Conservation (phyloP, 2,797 vertebrate genomes). For the Phaenicophaeus curvirostris region DNA sequence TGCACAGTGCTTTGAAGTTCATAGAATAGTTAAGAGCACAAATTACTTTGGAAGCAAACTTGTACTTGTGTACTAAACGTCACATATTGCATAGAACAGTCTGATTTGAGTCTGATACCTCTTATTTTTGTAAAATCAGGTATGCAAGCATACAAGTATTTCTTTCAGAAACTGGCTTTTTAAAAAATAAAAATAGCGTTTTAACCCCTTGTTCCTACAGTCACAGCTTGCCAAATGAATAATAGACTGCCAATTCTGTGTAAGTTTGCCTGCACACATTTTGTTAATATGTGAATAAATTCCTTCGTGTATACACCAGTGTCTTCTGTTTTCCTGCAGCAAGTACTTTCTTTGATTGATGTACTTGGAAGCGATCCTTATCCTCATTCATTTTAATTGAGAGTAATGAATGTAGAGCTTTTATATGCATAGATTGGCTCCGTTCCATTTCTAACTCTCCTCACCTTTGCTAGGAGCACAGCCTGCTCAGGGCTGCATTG, state of each 20-base stretch:
- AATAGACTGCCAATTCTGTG: background rate
- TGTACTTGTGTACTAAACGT: background rate
- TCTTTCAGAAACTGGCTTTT: background rate
- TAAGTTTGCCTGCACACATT: background rate
- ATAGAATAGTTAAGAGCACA: background rate
- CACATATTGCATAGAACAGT: background rate
- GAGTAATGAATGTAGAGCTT: constrained; percentile 72
- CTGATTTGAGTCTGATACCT: background rate
- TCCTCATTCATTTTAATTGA: constrained; percentile 73
- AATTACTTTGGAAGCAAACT: background rate
- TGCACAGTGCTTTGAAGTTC: background rate
- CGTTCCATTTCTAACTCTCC: constrained; percentile 64
- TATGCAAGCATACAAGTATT: background rate
- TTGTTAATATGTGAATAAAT: constrained; percentile 47
- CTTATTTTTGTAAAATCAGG: background rate
- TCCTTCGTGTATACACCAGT: constrained; percentile 24
- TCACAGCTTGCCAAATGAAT: background rate
- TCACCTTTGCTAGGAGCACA: constrained; percentile 60
- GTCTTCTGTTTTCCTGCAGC: constrained; percentile 69
- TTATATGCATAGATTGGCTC: constrained; percentile 58
- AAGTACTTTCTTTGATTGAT: constrained; percentile 70
- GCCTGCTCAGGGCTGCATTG: constrained; percentile 46
- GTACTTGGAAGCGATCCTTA: constrained; percentile 68
- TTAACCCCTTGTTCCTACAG: background rate
- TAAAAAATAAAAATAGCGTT: background rate